Evolutionary conservation across 2,888 invertebrate species (phyloP), one percentile per base, ranked within the genome.

Genomic region (Polyommatus iphigenia): DNA sequence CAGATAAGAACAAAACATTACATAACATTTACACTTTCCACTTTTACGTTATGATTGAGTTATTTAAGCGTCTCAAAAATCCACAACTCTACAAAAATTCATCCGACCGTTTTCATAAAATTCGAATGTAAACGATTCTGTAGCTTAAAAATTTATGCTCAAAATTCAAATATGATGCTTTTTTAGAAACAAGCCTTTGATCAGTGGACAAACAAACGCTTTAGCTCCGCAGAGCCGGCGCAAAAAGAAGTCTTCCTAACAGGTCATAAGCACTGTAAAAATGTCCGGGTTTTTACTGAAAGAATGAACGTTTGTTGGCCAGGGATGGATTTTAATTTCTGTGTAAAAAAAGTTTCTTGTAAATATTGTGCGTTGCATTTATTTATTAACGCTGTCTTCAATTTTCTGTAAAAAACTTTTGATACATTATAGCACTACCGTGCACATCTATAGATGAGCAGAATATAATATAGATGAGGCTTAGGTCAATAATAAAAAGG

Each of bases 241-340:
- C 84, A 85, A 85, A 85, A 85, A 85, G 84, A 85, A 85, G 82
- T 81, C 81, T 81, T 82, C 82, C 82, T 85, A 85, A 85, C 87
- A 88, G 88, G 88, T 89, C 87, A 85, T 85, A 86, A 88, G 87
- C 83, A 86, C 84, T 81, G 86, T 88, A 89, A 90, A 90, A 91
- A 90, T 88, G 88, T 89, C 88, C 87, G 88, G 85, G 82, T 87
- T 88, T 87, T 90, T 90, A 85, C 84, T 84, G 86, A 84, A 83
- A 84, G 83, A 83, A 84, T 86, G 86, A 87, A 85, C 85, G 81
- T 81, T 83, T 82, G 78, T 81, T 50, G 18, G 54, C 81, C 86
- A 86, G 85, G 82, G 82, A n/a, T 82, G 85, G 80, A 85, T 80
- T 79, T 80, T 79, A 24, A 24, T 84, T 84, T 84, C n/a, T n/a